Evolutionary conservation across 2,113 vertebrate species (phyloP).

Genomic region (Prochilodus magdalenae): DNA sequence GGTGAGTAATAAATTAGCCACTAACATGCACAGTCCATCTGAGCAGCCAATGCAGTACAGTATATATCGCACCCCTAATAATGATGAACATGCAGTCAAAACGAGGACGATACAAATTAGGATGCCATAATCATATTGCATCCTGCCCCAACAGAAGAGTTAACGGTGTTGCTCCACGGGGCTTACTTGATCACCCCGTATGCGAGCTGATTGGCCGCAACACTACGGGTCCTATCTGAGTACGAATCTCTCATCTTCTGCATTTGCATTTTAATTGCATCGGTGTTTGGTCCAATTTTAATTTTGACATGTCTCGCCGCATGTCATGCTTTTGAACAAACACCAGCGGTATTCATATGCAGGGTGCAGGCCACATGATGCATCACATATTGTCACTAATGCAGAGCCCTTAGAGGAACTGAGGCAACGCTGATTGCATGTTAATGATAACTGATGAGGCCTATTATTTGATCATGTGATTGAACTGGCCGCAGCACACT

Average conservation of each 20-base stretch:
- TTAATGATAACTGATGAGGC: conserved; percentile 44
- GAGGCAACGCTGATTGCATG: conserved; percentile 31
- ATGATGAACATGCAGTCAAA: conserved; percentile 36
- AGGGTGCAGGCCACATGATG: conserved; percentile 37
- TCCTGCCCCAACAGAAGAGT: not conserved
- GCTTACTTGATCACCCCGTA: conserved; percentile 41
- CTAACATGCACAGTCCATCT: too few relatives aligned
- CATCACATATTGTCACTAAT: conserved; percentile 54
- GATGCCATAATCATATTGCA: conserved; percentile 14
- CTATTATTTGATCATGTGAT: conserved; percentile 33
- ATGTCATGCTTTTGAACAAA: conserved; percentile 78
- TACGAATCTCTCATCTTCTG: conserved; percentile 67
- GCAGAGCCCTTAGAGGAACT: conserved; percentile 31
- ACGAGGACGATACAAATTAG: conserved; percentile 23
- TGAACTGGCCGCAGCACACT: conserved; percentile 4
- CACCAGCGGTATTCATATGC: conserved; percentile 40
- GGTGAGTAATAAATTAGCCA: too few relatives aligned
- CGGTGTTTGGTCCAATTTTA: conserved; percentile 79
- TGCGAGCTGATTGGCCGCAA: conserved; percentile 38
- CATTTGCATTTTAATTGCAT: conserved; percentile 85
- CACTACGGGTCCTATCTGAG: conserved; percentile 67
- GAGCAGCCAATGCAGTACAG: not conserved
- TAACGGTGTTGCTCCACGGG: conserved; percentile 16
- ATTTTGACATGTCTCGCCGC: conserved; percentile 76
- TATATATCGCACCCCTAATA: not conserved